These are phyloP conservation scores for Ernsta delagoae DNA, from an alignment of 2,888 invertebrate species.

Conservation along the genomic window DNA sequence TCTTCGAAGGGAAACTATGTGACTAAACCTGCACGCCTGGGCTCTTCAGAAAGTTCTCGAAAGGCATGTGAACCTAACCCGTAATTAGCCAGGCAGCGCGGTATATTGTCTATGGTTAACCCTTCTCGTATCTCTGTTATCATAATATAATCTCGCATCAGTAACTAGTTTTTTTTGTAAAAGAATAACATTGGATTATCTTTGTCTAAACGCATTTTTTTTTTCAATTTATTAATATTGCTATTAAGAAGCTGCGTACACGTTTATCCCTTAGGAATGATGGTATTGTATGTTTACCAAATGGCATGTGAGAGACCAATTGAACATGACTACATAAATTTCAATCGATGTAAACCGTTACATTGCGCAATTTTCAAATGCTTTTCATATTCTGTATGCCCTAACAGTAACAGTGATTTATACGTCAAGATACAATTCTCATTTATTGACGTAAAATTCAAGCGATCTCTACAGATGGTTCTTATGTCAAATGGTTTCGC, in stretches of 20 bases:
- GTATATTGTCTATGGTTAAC: neutral
- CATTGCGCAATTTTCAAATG: too few species aligned
- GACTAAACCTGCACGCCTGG: conserved; percentile 3
- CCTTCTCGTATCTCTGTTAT: neutral
- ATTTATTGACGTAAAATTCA: too few species aligned
- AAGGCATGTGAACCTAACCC: neutral
- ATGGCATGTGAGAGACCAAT: too few species aligned
- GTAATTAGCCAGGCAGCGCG: neutral
- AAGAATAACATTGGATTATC: too few species aligned
- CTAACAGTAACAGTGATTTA: neutral
- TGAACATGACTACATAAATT: too few species aligned
- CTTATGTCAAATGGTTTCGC: neutral
- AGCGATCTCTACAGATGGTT: neutral
- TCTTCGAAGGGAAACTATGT: conserved; percentile 1
- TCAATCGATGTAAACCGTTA: too few species aligned
- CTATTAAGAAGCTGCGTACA: too few species aligned
- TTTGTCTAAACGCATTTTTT: too few species aligned
- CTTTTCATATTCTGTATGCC: neutral
- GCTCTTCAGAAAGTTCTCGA: neutral
- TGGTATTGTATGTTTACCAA: neutral
- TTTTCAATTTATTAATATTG: too few species aligned
- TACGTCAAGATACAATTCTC: neutral
- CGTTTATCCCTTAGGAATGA: neutral
- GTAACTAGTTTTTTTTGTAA: too few species aligned
- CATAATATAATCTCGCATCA: too few species aligned